Base-by-base conservation (phyloP, 2,888 invertebrate genomes). In the Drosophila macrospina region DNA sequence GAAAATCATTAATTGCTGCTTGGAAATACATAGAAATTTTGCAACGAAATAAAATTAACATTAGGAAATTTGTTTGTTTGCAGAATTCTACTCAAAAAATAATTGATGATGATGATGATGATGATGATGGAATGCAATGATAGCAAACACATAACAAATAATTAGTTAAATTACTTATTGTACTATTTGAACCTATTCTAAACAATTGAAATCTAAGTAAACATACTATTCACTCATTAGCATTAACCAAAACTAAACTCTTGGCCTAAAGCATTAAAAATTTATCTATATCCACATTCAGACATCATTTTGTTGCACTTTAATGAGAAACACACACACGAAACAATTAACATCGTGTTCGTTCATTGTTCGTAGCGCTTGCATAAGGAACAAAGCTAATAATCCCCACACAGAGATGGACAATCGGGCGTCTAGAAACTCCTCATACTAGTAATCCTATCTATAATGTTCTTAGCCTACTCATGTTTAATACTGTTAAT, bases 191-290 rank as follows among this genome's bases (percentile, higher is more conserved):
- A 69, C 45, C 37, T 73, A 73, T 48, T 76, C 70, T 42, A 69
- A 69, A 74, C 20, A 63, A 60, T 45, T 24, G 57, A 69, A 47
- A 59, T 61, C 45, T 76, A 63, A 36, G 41, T 47, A 65, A 59
- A 67, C 68, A 76, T 72, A 20, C 20, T 20, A 71, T 78, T 78
- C 71, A 74, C 50, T 67, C 74, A 69, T 69, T 81, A 86, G 73
- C 73, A 83, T 70, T 81, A 85, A 86, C 87, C 86, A 86, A 80
- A 80, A 81, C 87, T 84, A 80, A 87, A 88, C 87, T 85, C 87
- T 88, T 86, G 87, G 87, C 79, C 89, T 79, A 80, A 60, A 55
- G 59, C 42, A 50, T 59, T 57, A 63, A 67, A 71, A 48, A 28
- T 28, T 42, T 62, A 65, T 62, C 50, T 57, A 55, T 52, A 44